Evolutionary conservation across 2,888 invertebrate species (phyloP), one percentile per base, ranked within the genome.

Genomic region (Dorcus hopei): DNA sequence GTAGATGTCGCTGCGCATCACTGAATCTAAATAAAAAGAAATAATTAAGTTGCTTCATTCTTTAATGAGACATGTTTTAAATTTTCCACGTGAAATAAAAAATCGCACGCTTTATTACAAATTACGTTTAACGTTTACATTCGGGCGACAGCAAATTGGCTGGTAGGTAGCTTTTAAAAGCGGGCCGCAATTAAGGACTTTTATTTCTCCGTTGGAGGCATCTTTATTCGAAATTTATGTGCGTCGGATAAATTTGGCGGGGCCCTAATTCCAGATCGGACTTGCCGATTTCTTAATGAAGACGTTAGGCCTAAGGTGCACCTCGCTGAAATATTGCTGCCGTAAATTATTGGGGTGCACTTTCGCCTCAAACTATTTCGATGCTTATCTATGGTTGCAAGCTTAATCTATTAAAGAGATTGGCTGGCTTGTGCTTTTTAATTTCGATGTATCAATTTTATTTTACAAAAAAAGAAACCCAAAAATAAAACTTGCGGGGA

Each of bases 1-100:
- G 62, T 75, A 77, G 49, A 75, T 66, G 41, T 77, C 77, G 8
- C 70, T 62, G 47, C 69, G 61, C 45, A 76, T 68, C 38, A 72
- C 59, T 11, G 70, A 61, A 57, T 75, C 74, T 75, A 70, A 8
- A 71, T 69, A 41, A 54, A 61, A 61, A 58, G 26, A 33, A 33
- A 4, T 3, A 33, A 33, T 33, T 7, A 38, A n/a, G 50, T 23
- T 3, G 14, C 47, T 14, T 19, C 1, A 33, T 33, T 33, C 6
- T 33, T 33, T 33, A 33, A 33, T 33, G 19, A 19, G 19, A 19
- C 26, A 33, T 33, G 19, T 19, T 19, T 19, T 19, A 19, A 19
- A 19, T 19, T 19, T 19, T 19, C 19, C 2, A 19, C 19, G 19
- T n/a, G 11, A 40, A 16, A 38, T 40, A 39, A 39, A 38, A 39